Evolutionary conservation across 2,888 invertebrate genomes (phyloP).

Genomic region (Iselma pallidipennis): DNA sequence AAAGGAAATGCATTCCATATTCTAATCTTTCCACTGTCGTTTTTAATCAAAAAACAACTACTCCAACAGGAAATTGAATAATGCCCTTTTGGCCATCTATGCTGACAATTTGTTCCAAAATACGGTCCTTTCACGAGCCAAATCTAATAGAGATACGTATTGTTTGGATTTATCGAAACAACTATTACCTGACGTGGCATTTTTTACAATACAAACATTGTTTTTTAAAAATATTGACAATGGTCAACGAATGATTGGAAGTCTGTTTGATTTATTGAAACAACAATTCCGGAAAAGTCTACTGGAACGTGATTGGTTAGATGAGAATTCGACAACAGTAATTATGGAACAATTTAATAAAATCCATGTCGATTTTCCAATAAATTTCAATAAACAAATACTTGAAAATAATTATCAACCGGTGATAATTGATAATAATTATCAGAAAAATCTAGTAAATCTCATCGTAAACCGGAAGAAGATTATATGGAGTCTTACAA

Average conservation of each 20-base stretch:
- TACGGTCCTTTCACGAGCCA: conserved; percentile 32
- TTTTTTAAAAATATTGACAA: conserved; percentile 4
- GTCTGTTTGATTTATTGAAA: conserved; percentile 29
- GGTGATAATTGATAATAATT: background rate
- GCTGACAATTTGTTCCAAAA: conserved; percentile 39
- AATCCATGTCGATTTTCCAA: background rate
- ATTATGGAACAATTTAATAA: conserved; percentile 24
- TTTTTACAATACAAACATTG: conserved; percentile 12
- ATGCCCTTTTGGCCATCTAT: conserved; percentile 39
- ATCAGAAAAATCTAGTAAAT: background rate
- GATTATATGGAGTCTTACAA: background rate
- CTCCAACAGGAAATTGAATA: conserved; percentile 31
- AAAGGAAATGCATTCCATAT: background rate
- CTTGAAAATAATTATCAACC: background rate
- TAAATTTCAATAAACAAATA: background rate
- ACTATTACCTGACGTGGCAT: conserved; percentile 34
- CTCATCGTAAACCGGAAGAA: background rate
- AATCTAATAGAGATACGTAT: conserved; percentile 27
- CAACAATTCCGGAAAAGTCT: conserved; percentile 15
- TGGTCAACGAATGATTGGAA: conserved; percentile 15
- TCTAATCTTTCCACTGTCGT: background rate
- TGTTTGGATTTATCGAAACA: conserved; percentile 33
- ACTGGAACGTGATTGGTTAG: conserved; percentile 28
- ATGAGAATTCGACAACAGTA: conserved; percentile 17
- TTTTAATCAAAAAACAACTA: background rate